Conservation (phyloP, 2,888 invertebrate genomes). For the Mayetiola destructor region DNA sequence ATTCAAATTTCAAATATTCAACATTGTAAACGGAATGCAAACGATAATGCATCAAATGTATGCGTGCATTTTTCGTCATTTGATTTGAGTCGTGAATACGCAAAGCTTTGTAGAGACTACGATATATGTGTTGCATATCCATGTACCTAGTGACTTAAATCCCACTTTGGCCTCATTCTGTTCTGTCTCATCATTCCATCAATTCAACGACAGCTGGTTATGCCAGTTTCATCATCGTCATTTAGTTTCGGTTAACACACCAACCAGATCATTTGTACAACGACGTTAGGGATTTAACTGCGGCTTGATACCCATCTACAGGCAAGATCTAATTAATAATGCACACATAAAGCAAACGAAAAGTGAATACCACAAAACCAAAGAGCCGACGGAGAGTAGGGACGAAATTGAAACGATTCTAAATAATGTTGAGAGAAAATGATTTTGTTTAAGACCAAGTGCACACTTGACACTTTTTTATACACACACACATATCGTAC, state of each 20-base stretch:
- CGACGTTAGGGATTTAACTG: conserved; percentile 1
- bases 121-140: too few relatives aligned
- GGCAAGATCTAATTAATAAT: conserved; percentile 8
- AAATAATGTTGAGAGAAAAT: neutral
- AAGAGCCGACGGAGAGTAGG: neutral
- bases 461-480: conserved; percentile 8
- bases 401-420: neutral
- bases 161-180: neutral
- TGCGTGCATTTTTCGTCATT: too few relatives aligned
- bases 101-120: too few relatives aligned
- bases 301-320: conserved; percentile 1
- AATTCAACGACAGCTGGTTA: neutral
- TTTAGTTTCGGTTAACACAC: too few relatives aligned
- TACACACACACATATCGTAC: neutral
- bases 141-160: too few relatives aligned
- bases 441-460: conserved; percentile 2
- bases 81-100: too few relatives aligned
- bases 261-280: neutral
- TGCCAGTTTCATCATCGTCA: neutral
- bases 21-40: too few relatives aligned
- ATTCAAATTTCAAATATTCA: too few relatives aligned
- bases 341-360: too few relatives aligned
- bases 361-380: too few relatives aligned
- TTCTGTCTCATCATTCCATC: neutral
- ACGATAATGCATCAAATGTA: too few relatives aligned